A percentile compares a stretch with the other conserved stretches of the same genome.
Conservation (phyloP, 2,888 invertebrate species). For the Xestia rhomboidea region DNA sequence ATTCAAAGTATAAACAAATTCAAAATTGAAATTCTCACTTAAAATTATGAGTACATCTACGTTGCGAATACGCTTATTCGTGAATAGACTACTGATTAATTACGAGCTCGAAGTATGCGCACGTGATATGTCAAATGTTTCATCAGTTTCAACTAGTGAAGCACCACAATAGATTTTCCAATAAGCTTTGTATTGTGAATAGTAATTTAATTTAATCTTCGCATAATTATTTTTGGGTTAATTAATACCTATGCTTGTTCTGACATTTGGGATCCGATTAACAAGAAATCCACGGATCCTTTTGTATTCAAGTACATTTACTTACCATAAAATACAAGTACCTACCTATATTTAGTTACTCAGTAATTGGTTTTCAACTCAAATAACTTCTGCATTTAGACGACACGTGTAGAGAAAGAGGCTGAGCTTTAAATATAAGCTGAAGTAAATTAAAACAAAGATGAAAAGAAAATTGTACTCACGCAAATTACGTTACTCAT, state of each 20-base stretch:
- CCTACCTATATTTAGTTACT: neutral
- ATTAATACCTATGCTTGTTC: constrained; percentile 53
- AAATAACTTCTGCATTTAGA: constrained; percentile 24
- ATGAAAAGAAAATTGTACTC: neutral
- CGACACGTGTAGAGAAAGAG: constrained; percentile 2
- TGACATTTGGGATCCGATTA: constrained; percentile 40
- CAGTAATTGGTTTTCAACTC: neutral
- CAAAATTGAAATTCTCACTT: constrained; percentile 47
- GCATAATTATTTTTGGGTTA: constrained; percentile 53
- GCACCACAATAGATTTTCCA: constrained; percentile 65
- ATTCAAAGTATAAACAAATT: constrained; percentile 11
- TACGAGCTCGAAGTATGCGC: constrained; percentile 63
- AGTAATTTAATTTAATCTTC: constrained; percentile 57
- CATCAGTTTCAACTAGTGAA: constrained; percentile 53
- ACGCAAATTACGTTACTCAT: neutral
- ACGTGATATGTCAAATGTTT: constrained; percentile 74
- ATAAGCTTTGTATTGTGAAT: constrained; percentile 60
- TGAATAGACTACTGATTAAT: constrained; percentile 75
- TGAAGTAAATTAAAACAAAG: neutral
- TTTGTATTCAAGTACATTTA: constrained; percentile 14
- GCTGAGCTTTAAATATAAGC: neutral
- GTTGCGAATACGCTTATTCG: constrained; percentile 68
- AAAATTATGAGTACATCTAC: constrained; percentile 68
- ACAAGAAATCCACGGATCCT: constrained; percentile 19
- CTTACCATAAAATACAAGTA: constrained; percentile 1